Evolutionary conservation across 2,113 vertebrate species (phyloP).

Genomic region (Oncorhynchus masou): DNA sequence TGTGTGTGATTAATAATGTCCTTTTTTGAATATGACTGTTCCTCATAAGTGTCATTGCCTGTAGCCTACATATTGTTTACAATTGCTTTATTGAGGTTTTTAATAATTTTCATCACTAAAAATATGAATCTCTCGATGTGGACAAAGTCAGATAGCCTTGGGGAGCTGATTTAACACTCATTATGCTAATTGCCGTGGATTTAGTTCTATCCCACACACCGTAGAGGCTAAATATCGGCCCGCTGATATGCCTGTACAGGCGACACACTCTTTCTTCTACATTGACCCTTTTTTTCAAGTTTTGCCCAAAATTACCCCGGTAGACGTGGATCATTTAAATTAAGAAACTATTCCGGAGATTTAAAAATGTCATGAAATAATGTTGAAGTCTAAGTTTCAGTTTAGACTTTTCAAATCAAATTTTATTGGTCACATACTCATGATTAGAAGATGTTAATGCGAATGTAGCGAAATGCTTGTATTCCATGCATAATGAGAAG

Average conservation of each 20-base stretch:
- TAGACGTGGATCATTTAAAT: too few species aligned
- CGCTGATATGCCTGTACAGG: slow-evolving; percentile 7
- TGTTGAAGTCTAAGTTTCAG: neutral
- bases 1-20: too few species aligned
- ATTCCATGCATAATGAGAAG: too few species aligned
- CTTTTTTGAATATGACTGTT: too few species aligned
- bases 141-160: slow-evolving; percentile 41
- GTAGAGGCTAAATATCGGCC: slow-evolving; percentile 42
- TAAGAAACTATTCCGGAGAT: too few species aligned
- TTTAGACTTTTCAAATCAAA: neutral
- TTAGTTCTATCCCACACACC: slow-evolving; percentile 48
- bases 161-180: slow-evolving; percentile 65
- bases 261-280: neutral
- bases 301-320: too few species aligned
- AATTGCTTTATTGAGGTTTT: slow-evolving; percentile 17
- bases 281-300: neutral
- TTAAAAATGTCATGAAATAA: too few species aligned
- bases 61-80: slow-evolving; percentile 16
- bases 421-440: too few species aligned
- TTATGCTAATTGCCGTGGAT: slow-evolving; percentile 71
- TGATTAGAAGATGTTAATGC: too few species aligned
- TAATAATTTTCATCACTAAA: too few species aligned
- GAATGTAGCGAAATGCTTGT: too few species aligned
- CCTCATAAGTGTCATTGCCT: slow-evolving; percentile 14
- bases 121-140: slow-evolving; percentile 6